Base-by-base conservation (phyloP, 2,113 vertebrate species). In the Saguinus imperator region DNA sequence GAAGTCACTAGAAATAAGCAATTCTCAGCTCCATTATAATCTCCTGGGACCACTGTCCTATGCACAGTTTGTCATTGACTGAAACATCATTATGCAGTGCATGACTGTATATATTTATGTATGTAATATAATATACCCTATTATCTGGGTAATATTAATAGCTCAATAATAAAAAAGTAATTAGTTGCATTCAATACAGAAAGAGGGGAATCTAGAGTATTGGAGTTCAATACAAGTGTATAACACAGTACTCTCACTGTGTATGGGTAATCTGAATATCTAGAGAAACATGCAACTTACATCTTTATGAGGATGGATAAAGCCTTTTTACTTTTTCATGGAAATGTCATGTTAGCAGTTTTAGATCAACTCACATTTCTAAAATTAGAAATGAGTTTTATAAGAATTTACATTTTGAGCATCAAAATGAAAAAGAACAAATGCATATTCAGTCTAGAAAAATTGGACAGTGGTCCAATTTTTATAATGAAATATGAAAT, bases 311-410 rank as follows among this genome's bases (percentile, higher is more conserved):
- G 50, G 21, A 61, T 81, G 37, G n/a, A 79, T 40, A 70, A 79
- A 75, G 14, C 1, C 29, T 82, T 94, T 87, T 77, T 6, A 82
- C 8, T 82, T 89, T 73, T 87, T 66, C 20, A 48, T 25, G 17
- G 8, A 92, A 89, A 83, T 73, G 43, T 48, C 64, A 29, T 5
- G 27, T 87, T 61, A 48, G 40, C 32, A 85, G 48, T 48, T 94
- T 89, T 82, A 88, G 57, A 76, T 75, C 17, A 82, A 92, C 29
- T 91, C 29, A 21, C 35, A 57, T 70, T 87, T 96, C 55, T 90
- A 64, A 94, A 84, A 68, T 90, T 87, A 94, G 87, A 87, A 95
- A 35, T 92, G 18, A 77, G 68, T 66, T 97, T 95, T 89, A 2
- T 82, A 94, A 94, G 61, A 82, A 70, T 84, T 87, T 95, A 14